Conservation (phyloP, 2,888 invertebrate genomes). For the Drosophila longiperda region DNA sequence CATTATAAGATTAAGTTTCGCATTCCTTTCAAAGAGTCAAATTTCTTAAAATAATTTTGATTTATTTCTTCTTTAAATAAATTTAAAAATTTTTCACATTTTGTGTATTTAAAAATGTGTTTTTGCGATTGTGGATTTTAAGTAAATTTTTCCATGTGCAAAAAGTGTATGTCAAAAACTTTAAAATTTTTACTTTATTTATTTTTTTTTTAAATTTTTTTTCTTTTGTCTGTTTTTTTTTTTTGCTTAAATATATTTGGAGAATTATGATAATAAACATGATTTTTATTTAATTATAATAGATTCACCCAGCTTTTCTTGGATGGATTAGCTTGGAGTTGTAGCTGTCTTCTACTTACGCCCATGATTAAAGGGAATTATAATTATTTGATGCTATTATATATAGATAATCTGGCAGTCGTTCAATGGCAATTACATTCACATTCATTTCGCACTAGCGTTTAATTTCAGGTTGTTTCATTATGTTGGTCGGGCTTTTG, state of each 20-base stretch:
- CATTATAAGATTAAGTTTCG: not conserved
- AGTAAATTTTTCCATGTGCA: not conserved
- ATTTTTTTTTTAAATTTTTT: not conserved
- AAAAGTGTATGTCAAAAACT: not conserved
- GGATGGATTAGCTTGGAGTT: too few species aligned
- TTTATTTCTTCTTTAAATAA: not conserved
- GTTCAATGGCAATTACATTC: not conserved
- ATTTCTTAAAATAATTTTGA: not conserved
- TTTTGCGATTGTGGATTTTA: not conserved
- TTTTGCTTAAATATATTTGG: not conserved
- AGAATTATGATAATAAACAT: not conserved
- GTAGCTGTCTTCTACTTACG: rapidly evolving
- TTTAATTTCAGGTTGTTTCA: not conserved
- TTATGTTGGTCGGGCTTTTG: not conserved
- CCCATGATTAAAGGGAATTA: not conserved
- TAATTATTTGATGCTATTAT: not conserved
- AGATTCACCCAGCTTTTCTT: not conserved
- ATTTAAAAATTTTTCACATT: not conserved
- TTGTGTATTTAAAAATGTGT: not conserved
- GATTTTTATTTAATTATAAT: not conserved
- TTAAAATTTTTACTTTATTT: not conserved
- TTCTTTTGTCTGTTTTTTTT: not conserved
- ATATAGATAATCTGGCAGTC: not conserved
- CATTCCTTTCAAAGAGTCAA: not conserved
- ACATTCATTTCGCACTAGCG: not conserved